These are phyloP conservation scores for Rostratula benghalensis DNA, from an alignment of 2,113 vertebrate species.

Conservation along the genomic window DNA sequence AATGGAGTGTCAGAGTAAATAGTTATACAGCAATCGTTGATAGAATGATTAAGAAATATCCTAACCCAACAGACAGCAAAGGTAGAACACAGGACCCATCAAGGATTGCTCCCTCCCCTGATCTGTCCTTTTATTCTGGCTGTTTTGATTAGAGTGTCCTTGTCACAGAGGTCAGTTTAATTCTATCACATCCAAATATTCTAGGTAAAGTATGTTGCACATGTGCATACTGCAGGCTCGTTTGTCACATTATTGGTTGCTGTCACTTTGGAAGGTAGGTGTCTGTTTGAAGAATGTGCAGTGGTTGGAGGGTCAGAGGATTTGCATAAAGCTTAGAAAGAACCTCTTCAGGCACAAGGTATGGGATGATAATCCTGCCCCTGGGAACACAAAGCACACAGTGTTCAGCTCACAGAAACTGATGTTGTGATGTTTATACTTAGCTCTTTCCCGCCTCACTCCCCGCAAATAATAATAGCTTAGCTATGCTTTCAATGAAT, in stretches of 20 bases:
- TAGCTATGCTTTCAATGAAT: conserved; percentile 20
- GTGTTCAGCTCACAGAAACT: conserved; percentile 4
- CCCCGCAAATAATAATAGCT: background rate
- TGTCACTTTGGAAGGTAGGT: conserved; percentile 91
- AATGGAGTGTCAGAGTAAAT: conserved; percentile 1
- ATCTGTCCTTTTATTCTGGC: background rate
- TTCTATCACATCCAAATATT: conserved; percentile 76
- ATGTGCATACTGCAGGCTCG: conserved; percentile 83
- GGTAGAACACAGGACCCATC: background rate
- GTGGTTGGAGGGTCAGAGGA: conserved; percentile 83
- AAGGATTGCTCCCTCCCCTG: background rate
- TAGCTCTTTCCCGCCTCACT: background rate
- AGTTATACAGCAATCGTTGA: background rate
- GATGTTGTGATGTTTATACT: background rate
- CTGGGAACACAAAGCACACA: conserved; percentile 42
- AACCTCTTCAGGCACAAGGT: conserved; percentile 42
- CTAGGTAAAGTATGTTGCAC: conserved; percentile 73
- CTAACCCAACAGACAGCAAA: conserved; percentile 13
- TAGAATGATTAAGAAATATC: conserved; percentile 56
- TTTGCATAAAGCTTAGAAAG: conserved; percentile 88
- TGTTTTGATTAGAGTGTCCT: conserved; percentile 82
- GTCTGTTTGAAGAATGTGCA: conserved; percentile 97
- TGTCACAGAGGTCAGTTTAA: conserved; percentile 85
- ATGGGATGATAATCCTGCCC: background rate
- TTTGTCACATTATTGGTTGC: conserved; percentile 95